Conservation (phyloP, 1,140 invertebrate species). For the Cyclargus thomasi region DNA sequence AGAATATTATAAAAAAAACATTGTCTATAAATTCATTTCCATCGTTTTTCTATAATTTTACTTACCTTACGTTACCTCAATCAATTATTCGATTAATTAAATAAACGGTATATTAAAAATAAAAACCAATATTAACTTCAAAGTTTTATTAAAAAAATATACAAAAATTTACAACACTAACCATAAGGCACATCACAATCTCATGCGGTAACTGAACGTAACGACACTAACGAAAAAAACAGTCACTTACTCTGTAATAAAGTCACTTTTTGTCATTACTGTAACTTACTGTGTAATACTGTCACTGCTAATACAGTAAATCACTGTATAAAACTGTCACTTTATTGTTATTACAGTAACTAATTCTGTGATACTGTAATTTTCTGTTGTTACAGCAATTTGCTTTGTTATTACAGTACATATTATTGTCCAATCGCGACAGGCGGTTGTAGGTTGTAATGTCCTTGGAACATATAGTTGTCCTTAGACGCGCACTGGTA, state of each 20-base stretch:
- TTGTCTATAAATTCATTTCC: too few relatives aligned
- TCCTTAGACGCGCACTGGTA: constrained; percentile 70
- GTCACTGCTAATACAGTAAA: neutral
- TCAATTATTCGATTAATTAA: neutral
- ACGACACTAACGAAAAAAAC: constrained; percentile 16
- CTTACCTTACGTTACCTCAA: too few relatives aligned
- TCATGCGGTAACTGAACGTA: constrained; percentile 25
- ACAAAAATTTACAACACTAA: constrained; percentile 24
- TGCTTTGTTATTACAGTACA: neutral
- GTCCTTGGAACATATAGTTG: constrained; percentile 71
- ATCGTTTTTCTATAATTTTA: too few relatives aligned
- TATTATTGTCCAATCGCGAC: constrained; percentile 66
- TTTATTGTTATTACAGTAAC: neutral
- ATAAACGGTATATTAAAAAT: neutral
- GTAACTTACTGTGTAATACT: neutral
- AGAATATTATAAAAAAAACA: too few relatives aligned
- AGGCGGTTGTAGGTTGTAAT: constrained; percentile 67
- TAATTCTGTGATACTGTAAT: neutral
- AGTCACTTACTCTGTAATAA: neutral
- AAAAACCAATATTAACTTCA: constrained; percentile 20
- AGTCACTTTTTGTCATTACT: neutral
- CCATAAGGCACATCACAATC: constrained; percentile 36
- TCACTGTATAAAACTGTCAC: neutral
- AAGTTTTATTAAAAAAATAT: constrained; percentile 29
- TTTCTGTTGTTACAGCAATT: neutral